Evolutionary conservation across 2,888 invertebrate species (phyloP), one percentile per base, ranked within the genome.

Genomic region (Noctua pronuba): DNA sequence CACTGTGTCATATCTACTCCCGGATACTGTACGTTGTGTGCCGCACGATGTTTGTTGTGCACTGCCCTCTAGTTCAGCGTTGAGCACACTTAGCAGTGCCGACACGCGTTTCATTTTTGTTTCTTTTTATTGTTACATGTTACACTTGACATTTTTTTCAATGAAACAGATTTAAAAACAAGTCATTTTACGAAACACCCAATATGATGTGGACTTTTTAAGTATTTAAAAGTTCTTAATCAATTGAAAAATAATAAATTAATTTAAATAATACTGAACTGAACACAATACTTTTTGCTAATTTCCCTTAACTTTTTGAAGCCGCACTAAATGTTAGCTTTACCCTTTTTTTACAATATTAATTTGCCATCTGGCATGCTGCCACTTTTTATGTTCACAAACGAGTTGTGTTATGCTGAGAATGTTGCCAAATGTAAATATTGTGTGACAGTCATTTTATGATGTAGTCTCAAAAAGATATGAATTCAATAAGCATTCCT

Each of bases 311-410:
- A 85, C 73, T 83, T 67, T 77, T 79, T 82, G 77, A 75, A 82
- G 73, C 84, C 76, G 90, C 90, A 90, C 90, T 91, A 86, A 87
- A 88, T 91, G 90, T 90, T 82, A 85, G 88, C 86, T 88, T 88
- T 76, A 74, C 82, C 87, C 79, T 65, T 66, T 86, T 86, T 83
- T 84, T 79, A 81, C 73, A 77, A 79, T 83, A 82, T 87, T 88
- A 78, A 87, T 90, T 88, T 86, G 88, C 89, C 86, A 70, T 76
- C 81, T 86, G 89, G 91, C 92, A 91, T 93, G 92, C 86, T 73
- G 85, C 88, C 88, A 82, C 8, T 86, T 86, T 89, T 89, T 70
- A 86, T 87, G 84, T 84, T 87, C 74, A 76, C 75, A 69, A 66
- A 77, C 71, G 71, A 78, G 78, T 84, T 89, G 83, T 86, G 90